Conservation (phyloP, 2,888 invertebrate species). For the Thalpophila matura region DNA sequence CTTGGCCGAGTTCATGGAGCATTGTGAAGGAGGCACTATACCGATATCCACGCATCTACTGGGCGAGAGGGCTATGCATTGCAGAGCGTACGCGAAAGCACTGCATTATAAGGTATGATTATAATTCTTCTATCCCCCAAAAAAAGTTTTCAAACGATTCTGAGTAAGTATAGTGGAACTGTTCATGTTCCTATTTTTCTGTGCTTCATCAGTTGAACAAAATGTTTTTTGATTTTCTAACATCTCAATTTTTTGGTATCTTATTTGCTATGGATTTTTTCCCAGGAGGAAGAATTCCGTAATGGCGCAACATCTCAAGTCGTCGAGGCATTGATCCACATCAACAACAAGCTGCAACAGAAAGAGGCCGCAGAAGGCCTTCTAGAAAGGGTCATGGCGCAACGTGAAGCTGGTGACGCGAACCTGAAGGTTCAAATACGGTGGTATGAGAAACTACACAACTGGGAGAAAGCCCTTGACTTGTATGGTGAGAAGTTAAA, state of each 20-base stretch:
- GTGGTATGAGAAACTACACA: constrained; percentile 99
- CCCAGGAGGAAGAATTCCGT: constrained; percentile 97
- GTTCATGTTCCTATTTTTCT: too few species aligned
- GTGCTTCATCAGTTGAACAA: too few species aligned
- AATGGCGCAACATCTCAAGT: constrained; percentile 95
- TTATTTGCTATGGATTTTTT: background rate
- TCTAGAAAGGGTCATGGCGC: constrained; percentile 96
- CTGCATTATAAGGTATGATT: constrained; percentile 90
- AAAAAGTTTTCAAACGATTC: too few species aligned
- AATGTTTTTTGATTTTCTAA: background rate
- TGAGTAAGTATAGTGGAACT: too few species aligned
- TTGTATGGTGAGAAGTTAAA: constrained; percentile 95
- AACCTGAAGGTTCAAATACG: constrained; percentile 92
- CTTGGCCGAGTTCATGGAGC: constrained; percentile 99
- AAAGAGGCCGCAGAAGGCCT: constrained; percentile 99
- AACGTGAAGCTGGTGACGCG: constrained; percentile 93
- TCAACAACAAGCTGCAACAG: constrained; percentile 99
- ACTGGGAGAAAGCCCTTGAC: constrained; percentile 98
- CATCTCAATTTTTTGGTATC: background rate
- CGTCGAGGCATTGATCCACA: constrained; percentile 97
- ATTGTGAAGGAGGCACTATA: constrained; percentile 98
- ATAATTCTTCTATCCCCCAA: background rate
- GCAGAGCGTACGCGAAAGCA: constrained; percentile 94
- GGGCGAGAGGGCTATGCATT: constrained; percentile 98
- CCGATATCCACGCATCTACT: constrained; percentile 96